Evolutionary conservation across 2,888 invertebrate genomes (phyloP), one percentile per base, ranked within the genome.

Genomic region (Mantis religiosa): DNA sequence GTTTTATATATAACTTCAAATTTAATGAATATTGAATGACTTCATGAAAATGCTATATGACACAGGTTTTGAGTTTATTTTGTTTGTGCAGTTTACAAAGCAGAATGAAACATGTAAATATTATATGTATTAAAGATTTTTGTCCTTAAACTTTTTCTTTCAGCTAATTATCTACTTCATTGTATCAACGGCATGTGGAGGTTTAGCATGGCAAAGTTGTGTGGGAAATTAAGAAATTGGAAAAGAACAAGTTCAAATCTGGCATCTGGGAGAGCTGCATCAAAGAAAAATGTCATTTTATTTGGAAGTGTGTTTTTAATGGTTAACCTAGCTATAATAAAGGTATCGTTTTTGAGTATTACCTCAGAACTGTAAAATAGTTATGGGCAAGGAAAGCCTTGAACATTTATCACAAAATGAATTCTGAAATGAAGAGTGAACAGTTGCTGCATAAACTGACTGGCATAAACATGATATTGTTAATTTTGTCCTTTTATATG

Each of bases 121-220:
- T 41, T 12, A 41, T 9, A 12, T 41, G 9, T 12, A 41, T 41
- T 6, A 41, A 41, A 41, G 41, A 9, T 34, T 34, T 34, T 34
- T 34, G 34, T 12, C 41, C 9, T 12, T 34, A n/a, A n/a, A 12
- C 28, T 1, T 34, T 87, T 41, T 47, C 15, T 88, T 92, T 14
- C 92, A 94, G 95, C 92, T 97, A 87, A 95, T 97, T 47, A 93
- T 98, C 34, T 98, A 98, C 93, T 95, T 98, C 90, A 96, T 98
- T 90, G 96, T 98, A 3, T 97, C 97, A 84, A 97, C 98, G 95
- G 95, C 97, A 1, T 98, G 98, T 92, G 98, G 98, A 15, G 97
- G 97, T 2, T 93, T 97, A 15, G 95, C 96, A 89, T 97, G 97
- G 97, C 95, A 95, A 91, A 87, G 71, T 34, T 90, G 90, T 82